phyloP scores from a whole-genome alignment of 1,140 invertebrate genomes.

The Penaeus japonicus region DNA sequence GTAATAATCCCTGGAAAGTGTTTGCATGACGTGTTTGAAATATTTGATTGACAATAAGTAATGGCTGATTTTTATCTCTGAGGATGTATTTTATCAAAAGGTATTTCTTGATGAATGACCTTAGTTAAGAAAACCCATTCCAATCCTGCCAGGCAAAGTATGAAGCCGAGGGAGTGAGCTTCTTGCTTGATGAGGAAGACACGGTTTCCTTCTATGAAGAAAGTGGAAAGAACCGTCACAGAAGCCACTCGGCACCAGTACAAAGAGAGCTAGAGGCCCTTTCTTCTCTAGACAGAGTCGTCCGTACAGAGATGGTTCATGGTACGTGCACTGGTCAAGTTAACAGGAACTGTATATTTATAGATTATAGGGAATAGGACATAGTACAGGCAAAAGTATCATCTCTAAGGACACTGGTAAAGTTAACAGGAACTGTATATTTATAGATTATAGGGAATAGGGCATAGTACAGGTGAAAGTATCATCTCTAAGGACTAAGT shows the following conservation, averaged over 20 bases:
- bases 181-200: conserved; percentile 82
- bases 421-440: not conserved
- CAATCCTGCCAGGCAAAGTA: conserved; percentile 70
- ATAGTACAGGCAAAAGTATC: too few relatives aligned
- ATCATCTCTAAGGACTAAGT: too few relatives aligned
- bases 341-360: not conserved
- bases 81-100: too few relatives aligned
- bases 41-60: not conserved
- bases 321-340: conserved; percentile 62
- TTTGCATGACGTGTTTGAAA: not conserved
- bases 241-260: conserved; percentile 26
- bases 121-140: too few relatives aligned
- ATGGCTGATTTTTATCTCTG: too few relatives aligned
- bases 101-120: too few relatives aligned
- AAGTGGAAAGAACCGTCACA: conserved; percentile 74
- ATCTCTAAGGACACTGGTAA: too few relatives aligned
- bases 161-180: conserved; percentile 72
- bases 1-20: conserved; percentile 61
- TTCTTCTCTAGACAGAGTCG: conserved; percentile 79
- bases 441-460: too few relatives aligned
- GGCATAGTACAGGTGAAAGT: too few relatives aligned
- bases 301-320: conserved; percentile 83
- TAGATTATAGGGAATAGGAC: too few relatives aligned
- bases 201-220: conserved; percentile 87
- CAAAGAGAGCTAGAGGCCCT: conserved; percentile 54